Evolutionary conservation across 2,888 invertebrate species (phyloP), one percentile per base, ranked within the genome.

Genomic region (Eristalinus sepulchralis): DNA sequence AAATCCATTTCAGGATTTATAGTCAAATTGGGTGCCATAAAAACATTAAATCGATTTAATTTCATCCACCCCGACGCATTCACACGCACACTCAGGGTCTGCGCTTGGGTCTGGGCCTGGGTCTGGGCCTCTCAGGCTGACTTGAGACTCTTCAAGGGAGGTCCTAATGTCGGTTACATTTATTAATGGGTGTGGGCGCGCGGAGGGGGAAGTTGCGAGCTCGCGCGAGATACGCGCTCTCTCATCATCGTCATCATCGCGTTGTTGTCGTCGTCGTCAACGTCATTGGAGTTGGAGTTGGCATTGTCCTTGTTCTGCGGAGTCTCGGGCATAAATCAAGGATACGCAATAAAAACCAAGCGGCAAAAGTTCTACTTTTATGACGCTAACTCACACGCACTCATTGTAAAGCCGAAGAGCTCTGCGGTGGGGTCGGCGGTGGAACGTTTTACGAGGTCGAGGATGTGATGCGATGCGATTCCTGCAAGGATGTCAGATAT

Each of bases 1-100:
- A 78, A 86, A 86, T 82, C 78, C 82, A 86, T 86, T 86, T 75
- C 73, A 34, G 78, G 82, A 82, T 86, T 86, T 86, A 86, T 86
- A 63, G 68, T 78, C 77, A 82, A 86, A 86, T 82, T 82, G 85
- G 78, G 82, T 86, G 82, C 78, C 60, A 82, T 86, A 86, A 86
- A 86, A 82, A 78, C 82, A 86, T 86, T 78, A 86, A 82, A 82
- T 82, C 85, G 85, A 77, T 86, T 82, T 73, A 82, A 57, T 57
- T 57, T 22, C 57, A 57, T 27, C 57, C 57, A 24, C 24, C 57
- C 47, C 17, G 47, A 47, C 47, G 47, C 47, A 47, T n/a, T 57
- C 57, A 57, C 13, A 57, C 57, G 24, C 57, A 13, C 57, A 57
- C 57, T 13, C 57, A 6, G 6, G 0, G 0, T 8, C n/a, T n/a